A percentile compares a stretch with the other conserved stretches of the same genome.
These are phyloP conservation scores for Gyps fulvus DNA, from an alignment of 2,113 vertebrate species.

Conservation along the genomic window DNA sequence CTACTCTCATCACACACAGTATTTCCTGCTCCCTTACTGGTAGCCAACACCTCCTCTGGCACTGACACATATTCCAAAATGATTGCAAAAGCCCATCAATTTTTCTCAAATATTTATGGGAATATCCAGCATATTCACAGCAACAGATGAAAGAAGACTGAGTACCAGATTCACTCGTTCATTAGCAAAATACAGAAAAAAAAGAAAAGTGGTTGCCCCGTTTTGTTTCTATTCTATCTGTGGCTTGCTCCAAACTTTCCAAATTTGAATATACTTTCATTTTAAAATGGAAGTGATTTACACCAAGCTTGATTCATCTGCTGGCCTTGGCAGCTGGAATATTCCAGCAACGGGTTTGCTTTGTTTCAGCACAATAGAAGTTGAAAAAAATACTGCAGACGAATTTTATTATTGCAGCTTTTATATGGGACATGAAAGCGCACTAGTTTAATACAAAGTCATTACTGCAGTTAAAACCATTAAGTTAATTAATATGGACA, in stretches of 20 bases:
- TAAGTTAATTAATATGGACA: conserved; percentile 63
- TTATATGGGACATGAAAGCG: conserved; percentile 45
- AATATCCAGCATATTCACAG: background rate
- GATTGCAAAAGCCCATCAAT: background rate
- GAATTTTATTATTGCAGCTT: conserved; percentile 55
- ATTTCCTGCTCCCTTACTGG: background rate
- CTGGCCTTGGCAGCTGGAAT: background rate
- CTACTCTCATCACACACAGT: background rate
- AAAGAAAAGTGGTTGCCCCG: fast-evolving
- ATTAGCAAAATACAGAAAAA: background rate
- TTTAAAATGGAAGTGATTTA: background rate
- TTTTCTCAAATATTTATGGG: background rate
- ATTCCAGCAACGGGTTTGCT: conserved; percentile 16
- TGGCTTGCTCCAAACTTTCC: background rate
- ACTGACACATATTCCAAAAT: background rate
- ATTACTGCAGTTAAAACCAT: conserved; percentile 59
- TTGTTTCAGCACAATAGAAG: conserved; percentile 48
- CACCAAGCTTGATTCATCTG: background rate
- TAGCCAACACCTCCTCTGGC: background rate
- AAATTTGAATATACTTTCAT: background rate
- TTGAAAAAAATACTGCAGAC: conserved; percentile 21
- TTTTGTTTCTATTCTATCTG: background rate
- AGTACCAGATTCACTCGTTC: background rate
- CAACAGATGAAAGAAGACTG: background rate
- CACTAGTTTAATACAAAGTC: conserved; percentile 46